Evolutionary conservation across 2,888 invertebrate species (phyloP).

Genomic region (Hypselothyrea guttata): DNA sequence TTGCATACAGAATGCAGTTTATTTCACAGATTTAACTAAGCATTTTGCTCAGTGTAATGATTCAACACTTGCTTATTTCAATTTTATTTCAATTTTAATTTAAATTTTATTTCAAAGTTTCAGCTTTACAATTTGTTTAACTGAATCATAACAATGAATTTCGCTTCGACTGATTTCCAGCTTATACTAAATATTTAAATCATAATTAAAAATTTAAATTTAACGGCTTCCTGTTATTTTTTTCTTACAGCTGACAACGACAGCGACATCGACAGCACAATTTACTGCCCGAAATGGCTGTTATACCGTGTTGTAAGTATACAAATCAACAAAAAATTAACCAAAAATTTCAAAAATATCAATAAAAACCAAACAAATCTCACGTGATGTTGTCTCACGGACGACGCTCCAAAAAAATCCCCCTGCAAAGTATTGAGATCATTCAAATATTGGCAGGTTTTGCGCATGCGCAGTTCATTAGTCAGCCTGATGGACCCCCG

Average conservation of each 20-base stretch:
- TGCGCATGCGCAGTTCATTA: slow-evolving; percentile 52
- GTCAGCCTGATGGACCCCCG: slow-evolving; percentile 13
- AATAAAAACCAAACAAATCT: slow-evolving; percentile 30
- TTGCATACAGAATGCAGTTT: too few relatives aligned
- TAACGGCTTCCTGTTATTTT: slow-evolving; percentile 33
- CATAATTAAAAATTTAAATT: slow-evolving; percentile 26
- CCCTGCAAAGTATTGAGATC: slow-evolving; percentile 20
- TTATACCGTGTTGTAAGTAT: slow-evolving; percentile 66
- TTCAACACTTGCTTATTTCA: too few relatives aligned
- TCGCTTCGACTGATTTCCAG: slow-evolving; percentile 9
- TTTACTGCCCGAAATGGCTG: slow-evolving; percentile 58
- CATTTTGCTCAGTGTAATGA: too few relatives aligned
- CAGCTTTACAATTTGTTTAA: too few relatives aligned
- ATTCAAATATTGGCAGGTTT: slow-evolving; percentile 44
- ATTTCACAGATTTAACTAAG: too few relatives aligned
- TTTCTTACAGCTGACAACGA: slow-evolving; percentile 37
- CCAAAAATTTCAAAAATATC: slow-evolving; percentile 6
- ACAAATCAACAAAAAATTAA: background rate
- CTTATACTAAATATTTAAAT: slow-evolving; percentile 11
- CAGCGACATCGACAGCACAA: slow-evolving; percentile 24
- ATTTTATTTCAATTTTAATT: too few relatives aligned
- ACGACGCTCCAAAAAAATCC: slow-evolving; percentile 19
- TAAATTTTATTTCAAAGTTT: too few relatives aligned
- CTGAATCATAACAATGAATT: background rate
- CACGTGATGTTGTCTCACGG: slow-evolving; percentile 40